These are phyloP conservation scores for Pomatostomus ruficeps DNA, from an alignment of 2,113 vertebrate species.

Conservation along the genomic window DNA sequence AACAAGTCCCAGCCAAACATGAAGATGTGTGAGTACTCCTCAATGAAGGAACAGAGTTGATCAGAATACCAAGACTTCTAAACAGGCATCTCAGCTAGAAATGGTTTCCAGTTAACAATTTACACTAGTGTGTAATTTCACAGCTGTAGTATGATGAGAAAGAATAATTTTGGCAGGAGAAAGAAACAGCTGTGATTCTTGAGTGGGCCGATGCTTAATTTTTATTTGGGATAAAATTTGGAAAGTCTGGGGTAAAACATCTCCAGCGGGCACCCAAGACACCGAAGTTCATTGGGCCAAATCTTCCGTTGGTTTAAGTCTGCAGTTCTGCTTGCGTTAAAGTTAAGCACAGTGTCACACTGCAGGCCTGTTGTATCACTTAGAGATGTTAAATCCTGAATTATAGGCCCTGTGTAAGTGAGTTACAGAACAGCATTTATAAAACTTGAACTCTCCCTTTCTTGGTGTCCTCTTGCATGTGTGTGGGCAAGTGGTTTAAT, in stretches of 20 bases:
- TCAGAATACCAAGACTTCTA: not conserved
- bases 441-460: slow-evolving; percentile 37
- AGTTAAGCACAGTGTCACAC: not conserved
- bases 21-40: not conserved
- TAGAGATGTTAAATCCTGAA: slow-evolving; percentile 26
- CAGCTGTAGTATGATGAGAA: not conserved
- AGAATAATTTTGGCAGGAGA: slow-evolving; percentile 9
- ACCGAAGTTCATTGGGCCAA: not conserved
- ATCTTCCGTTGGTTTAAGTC: not conserved
- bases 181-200: slow-evolving; percentile 38
- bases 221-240: slow-evolving; percentile 21
- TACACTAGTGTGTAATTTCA: not conserved
- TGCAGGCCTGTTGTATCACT: slow-evolving; percentile 27
- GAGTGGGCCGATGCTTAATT: not conserved
- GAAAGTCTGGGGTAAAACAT: slow-evolving; percentile 2
- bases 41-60: not conserved
- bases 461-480: slow-evolving; percentile 44
- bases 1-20: not conserved
- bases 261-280: not conserved
- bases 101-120: not conserved
- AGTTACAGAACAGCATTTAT: slow-evolving; percentile 18
- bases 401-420: slow-evolving; percentile 5
- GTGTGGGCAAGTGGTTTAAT: slow-evolving; percentile 73
- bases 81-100: not conserved
- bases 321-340: not conserved